A percentile compares a stretch with the other conserved stretches of the same genome.
These are phyloP conservation scores for Euura lappo DNA, from an alignment of 1,140 invertebrate genomes.

Conservation along the genomic window DNA sequence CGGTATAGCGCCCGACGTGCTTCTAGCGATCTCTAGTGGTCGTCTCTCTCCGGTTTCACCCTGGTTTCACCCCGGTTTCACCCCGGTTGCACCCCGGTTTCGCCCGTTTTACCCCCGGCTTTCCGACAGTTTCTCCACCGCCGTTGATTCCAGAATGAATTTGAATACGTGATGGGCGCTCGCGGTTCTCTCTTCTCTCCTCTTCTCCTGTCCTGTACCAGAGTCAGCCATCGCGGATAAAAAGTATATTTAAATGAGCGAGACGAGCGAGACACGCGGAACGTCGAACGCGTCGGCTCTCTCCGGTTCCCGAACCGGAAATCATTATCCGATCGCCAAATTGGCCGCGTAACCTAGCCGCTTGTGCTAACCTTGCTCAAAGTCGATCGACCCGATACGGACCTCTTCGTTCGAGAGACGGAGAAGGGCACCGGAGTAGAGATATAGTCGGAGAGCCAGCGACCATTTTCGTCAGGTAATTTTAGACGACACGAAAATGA, in stretches of 20 bases:
- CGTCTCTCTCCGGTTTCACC: too few relatives aligned
- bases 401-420: background rate
- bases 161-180: constrained; percentile 2
- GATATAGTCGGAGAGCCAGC: too few relatives aligned
- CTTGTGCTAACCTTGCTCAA: background rate
- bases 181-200: background rate
- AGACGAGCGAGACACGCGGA: background rate
- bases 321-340: background rate
- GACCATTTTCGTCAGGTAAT: too few relatives aligned
- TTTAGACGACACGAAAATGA: too few relatives aligned
- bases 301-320: background rate
- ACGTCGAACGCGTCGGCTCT: background rate
- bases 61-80: too few relatives aligned
- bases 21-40: too few relatives aligned
- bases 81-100: too few relatives aligned
- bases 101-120: background rate
- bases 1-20: too few relatives aligned
- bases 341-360: background rate
- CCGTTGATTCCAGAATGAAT: background rate
- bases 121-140: background rate
- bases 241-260: background rate
- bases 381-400: background rate
- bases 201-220: background rate
- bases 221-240: background rate
- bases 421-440: too few relatives aligned